These are phyloP conservation scores for Adineta ricciae DNA, from an alignment of 2,888 invertebrate genomes.

Conservation along the genomic window DNA sequence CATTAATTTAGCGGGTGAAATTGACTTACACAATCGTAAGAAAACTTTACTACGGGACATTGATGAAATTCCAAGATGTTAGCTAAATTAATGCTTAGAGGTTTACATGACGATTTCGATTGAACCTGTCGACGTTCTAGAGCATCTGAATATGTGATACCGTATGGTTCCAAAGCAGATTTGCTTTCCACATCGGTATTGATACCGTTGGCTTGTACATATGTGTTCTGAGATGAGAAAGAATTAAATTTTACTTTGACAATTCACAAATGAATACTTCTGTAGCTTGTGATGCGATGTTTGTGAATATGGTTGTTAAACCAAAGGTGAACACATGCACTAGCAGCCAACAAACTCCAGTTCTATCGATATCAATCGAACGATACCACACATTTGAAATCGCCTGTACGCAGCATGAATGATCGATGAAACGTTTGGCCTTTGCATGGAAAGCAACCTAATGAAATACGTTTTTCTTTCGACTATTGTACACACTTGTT, in stretches of 20 bases:
- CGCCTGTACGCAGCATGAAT: background rate
- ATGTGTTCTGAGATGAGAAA: no score
- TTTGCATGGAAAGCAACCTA: background rate
- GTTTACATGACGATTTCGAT: no score
- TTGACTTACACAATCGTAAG: background rate
- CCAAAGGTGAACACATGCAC: background rate
- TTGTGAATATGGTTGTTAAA: background rate
- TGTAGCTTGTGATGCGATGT: no score
- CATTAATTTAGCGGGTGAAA: no score
- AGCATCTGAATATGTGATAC: background rate
- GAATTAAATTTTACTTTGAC: no score
- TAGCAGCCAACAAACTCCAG: background rate
- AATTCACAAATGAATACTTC: no score
- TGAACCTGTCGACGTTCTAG: no score
- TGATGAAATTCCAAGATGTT: background rate
- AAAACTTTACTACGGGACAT: background rate
- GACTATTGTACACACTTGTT: no score
- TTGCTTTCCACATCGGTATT: no score
- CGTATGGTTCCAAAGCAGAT: no score
- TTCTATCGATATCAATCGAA: background rate
- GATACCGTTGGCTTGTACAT: no score
- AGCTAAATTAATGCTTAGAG: background rate
- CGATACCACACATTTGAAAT: background rate
- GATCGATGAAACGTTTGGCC: background rate
- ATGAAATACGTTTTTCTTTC: background rate